Percentiles rank a stretch among this genome's conserved stretches.
phyloP scores from a whole-genome alignment of 2,888 invertebrate species.

The Megaustenia siamemsis region DNA sequence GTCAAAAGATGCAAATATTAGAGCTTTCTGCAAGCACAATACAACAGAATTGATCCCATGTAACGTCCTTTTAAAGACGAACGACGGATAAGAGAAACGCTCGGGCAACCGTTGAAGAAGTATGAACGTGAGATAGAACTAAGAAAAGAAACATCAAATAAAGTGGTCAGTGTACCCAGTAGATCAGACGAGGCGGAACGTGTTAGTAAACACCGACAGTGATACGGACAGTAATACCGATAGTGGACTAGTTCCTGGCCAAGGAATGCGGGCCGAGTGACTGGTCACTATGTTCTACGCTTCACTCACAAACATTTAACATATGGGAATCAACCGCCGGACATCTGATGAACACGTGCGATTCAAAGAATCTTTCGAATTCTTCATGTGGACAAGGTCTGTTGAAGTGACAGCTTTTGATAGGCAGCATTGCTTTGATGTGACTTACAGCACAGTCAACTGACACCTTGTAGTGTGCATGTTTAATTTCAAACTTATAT shows the following conservation, averaged over 20 bases:
- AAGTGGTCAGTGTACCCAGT: background rate
- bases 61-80: background rate
- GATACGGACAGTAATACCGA: background rate
- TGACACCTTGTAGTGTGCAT: too few relatives aligned
- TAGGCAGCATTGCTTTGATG: background rate
- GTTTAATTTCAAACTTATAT: too few relatives aligned
- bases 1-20: background rate
- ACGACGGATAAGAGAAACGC: background rate
- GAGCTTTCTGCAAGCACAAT: background rate
- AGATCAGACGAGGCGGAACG: background rate
- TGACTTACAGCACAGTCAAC: background rate
- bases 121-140: background rate
- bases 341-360: conserved; percentile 17
- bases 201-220: background rate
- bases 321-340: background rate
- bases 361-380: background rate
- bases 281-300: too few relatives aligned
- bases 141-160: background rate
- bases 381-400: background rate
- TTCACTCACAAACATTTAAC: background rate
- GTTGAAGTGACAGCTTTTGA: background rate
- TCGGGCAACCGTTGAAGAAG: background rate
- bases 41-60: background rate
- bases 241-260: too few relatives aligned
- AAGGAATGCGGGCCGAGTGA: too few relatives aligned